Evolutionary conservation across 2,888 invertebrate genomes (phyloP), one percentile per base, ranked within the genome.

Genomic region (Dioctria rufipes): DNA sequence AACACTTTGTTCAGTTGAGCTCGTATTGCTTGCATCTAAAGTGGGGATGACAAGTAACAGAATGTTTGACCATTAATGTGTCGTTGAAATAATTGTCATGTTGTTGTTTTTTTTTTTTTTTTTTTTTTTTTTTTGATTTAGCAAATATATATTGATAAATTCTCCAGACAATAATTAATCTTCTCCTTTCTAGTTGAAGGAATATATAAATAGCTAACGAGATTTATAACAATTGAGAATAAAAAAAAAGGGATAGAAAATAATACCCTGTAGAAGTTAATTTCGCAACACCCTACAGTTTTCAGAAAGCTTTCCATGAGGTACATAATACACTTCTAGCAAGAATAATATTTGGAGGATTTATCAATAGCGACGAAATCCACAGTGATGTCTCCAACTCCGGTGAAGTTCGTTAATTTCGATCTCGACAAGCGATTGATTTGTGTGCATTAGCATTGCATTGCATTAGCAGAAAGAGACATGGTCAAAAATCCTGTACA

Each of bases 11-110:
- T 93, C 92, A 93, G 93, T 91, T 93, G 92, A 91, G 90, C 91
- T 91, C 90, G 91, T 91, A 90, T 90, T 90, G 90, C 90, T 92
- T 88, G 91, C 90, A 90, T 90, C 89, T 91, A 90, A 84, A 83
- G 85, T 85, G 84, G 90, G 90, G 90, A 90, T 90, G 90, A 90
- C 89, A 83, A 84, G 85, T 84, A 85, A 90, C 93, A 93, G 93
- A 93, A 93, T 93, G 93, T 93, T 93, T 93, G 93, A 94, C 93
- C 93, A 93, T 93, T 83, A 83, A 83, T 83, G 80, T 67, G 51
- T 66, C 51, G 60, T 69, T 58, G 54, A 54, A 42, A 81, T 66
- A 51, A 51, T 79, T 43, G 49, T 43, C 78, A 73, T 69, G 8
- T 60, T 49, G 58, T 78, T 40, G 46, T 81, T 71, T 79, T 71